Evolutionary conservation across 1,140 invertebrate genomes (phyloP), one percentile per base, ranked within the genome.

Genomic region (Mycetomoellerius zeteki): DNA sequence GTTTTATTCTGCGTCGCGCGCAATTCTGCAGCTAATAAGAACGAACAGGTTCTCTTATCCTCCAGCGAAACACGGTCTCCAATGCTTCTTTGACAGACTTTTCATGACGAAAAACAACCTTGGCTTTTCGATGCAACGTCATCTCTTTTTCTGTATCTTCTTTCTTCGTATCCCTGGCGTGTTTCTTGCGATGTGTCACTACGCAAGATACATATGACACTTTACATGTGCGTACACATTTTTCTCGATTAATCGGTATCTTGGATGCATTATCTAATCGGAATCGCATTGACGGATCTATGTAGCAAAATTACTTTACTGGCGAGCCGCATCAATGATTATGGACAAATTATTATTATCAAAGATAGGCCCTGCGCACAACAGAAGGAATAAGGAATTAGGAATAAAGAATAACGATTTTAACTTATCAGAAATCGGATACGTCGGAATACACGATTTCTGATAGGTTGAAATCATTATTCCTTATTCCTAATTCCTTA

Each of bases 21-120:
- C 58, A 71, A 24, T 76, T 85, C n/a, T 85, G 43, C 19, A 76
- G 19, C 43, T 76, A 76, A 90, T 85, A 80, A 80, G 60, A 78
- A 85, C 47, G n/a, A 78, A 84, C 37, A 24, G 47, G 52, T 19
- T 54, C 58, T 54, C 24, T n/a, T 54, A 47, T 64, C n/a, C 21
- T 50, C 56, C 12, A 0, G 3, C 21, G 30, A 43, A 43, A 47
- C 37, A 71, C 5, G 50, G 30, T 65, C 24, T 43, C 21, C 24
- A 67, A 76, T 33, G 47, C 58, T 72, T 87, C 60, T 27, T 72
- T 58, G 12, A n/a, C 4, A 72, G 33, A n/a, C 7, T n/a, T 37
- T 50, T 12, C 50, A 50, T 50, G 56, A 73, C 67, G 52, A 24
- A 65, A 77, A 77, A 69, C 50, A 86, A 43, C 82, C 58, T 75